Evolutionary conservation across 2,797 vertebrate genomes (phyloP), one percentile per base, ranked within the genome.

Genomic region (Pyrocephalus nanus): DNA sequence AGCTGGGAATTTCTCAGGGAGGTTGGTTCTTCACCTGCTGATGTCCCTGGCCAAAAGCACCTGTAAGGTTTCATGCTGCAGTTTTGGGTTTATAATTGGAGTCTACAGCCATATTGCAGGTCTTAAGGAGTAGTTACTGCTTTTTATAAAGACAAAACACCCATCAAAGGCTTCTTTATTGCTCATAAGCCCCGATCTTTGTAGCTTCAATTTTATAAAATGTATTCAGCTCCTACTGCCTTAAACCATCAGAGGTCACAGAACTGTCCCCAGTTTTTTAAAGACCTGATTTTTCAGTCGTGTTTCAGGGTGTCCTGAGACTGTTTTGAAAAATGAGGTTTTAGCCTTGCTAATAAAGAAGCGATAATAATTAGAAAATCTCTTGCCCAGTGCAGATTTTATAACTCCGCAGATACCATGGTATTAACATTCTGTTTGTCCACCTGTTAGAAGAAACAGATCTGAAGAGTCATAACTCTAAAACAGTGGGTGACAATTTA

Each of bases 401-500:
- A 96, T 92, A 94, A 91, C 93, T 92, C 96, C 86, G 2, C 51
- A 89, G 96, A 95, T 94, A 97, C 95, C 90, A 8, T 6, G 26
- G 91, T 81, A 97, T 97, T 96, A 97, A 89, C 95, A 95, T 97
- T 96, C 91, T 97, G 96, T 97, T 97, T 96, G 96, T 96, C 97
- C 96, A 97, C 97, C 95, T 96, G 95, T 96, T 97, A 82, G 94
- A 80, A 96, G 88, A 95, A 91, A 86, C 94, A 96, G 94, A 96
- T 96, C 95, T 95, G 96, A 97, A 91, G 96, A 97, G 95, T 93
- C 97, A 96, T 96, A 95, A 96, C 95, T 97, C 95, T 96, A 95
- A 97, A 97, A 95, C 97, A 96, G 96, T 96, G 96, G 96, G 97
- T 93, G 95, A 97, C 96, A 97, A 96, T 96, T 97, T 97, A 97